phyloP scores from a whole-genome alignment of 2,797 vertebrate genomes.

The Macropus fuliginosus region DNA sequence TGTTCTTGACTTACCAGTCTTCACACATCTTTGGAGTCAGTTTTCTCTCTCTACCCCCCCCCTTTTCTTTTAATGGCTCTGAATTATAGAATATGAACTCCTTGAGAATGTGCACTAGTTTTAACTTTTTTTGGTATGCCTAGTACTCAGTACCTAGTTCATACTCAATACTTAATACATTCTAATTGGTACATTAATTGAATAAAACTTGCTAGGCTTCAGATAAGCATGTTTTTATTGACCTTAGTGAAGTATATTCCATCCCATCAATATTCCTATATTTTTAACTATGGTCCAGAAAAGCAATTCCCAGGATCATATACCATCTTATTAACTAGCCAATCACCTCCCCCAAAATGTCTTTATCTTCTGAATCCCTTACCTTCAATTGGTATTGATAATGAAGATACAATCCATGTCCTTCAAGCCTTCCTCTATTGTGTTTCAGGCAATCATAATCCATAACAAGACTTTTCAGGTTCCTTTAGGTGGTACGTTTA shows the following conservation, averaged over 20 bases:
- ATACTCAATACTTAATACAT: background rate
- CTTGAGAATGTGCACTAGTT: background rate
- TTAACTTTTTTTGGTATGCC: background rate
- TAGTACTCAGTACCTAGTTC: background rate
- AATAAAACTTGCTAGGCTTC: background rate
- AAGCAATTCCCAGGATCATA: background rate
- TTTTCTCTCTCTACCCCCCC: background rate
- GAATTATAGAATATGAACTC: background rate
- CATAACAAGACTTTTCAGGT: background rate
- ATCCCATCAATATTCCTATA: background rate
- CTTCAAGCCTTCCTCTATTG: background rate
- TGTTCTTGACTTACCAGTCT: background rate
- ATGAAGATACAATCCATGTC: background rate
- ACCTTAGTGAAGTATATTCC: background rate
- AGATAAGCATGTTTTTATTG: background rate
- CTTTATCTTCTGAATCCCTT: background rate
- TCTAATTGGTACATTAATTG: background rate
- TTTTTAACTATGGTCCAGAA: background rate
- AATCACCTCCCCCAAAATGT: background rate
- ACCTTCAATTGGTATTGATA: background rate
- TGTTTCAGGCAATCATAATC: background rate
- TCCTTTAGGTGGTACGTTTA: background rate
- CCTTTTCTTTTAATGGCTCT: background rate
- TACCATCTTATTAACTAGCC: background rate
- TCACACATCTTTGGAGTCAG: background rate